Percentiles rank a stretch among this genome's conserved stretches.
Conservation (phyloP, 2,888 invertebrate genomes). For the Chironomus riparius region DNA sequence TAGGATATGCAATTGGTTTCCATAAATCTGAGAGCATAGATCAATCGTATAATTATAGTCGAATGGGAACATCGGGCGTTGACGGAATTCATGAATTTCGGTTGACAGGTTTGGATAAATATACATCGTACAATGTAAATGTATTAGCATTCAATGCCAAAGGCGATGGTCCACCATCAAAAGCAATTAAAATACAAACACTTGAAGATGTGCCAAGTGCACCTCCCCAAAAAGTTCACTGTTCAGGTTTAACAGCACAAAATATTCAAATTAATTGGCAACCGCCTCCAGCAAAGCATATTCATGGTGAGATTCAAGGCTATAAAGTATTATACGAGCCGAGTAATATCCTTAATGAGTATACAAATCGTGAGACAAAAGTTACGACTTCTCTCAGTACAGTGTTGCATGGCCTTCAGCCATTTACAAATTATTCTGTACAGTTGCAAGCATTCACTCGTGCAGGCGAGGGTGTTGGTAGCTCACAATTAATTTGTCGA, state of each 20-base stretch:
- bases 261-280: constrained; percentile 64
- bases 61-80: constrained; percentile 42
- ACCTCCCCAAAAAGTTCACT: constrained; percentile 56
- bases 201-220: constrained; percentile 54
- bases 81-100: constrained; percentile 50
- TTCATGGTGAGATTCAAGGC: constrained; percentile 61
- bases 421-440: constrained; percentile 56
- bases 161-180: constrained; percentile 66
- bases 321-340: constrained; percentile 67
- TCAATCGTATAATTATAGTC: constrained; percentile 37
- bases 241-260: constrained; percentile 59
- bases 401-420: constrained; percentile 49
- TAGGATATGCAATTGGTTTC: constrained; percentile 58
- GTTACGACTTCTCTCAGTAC: constrained; percentile 47
- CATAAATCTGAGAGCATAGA: constrained; percentile 40
- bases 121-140: constrained; percentile 68
- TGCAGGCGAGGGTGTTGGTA: constrained; percentile 52
- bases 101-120: constrained; percentile 59
- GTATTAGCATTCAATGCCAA: constrained; percentile 73
- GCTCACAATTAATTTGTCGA: constrained; percentile 47
- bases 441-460: constrained; percentile 54
- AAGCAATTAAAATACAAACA: constrained; percentile 46
- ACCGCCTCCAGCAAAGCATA: constrained; percentile 52
- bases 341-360: constrained; percentile 36
- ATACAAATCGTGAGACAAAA: constrained; percentile 43